Percentiles rank a stretch among this genome's conserved stretches.
Evolutionary conservation across 1,140 invertebrate genomes (phyloP).

Genomic region (Drosophila melanica): DNA sequence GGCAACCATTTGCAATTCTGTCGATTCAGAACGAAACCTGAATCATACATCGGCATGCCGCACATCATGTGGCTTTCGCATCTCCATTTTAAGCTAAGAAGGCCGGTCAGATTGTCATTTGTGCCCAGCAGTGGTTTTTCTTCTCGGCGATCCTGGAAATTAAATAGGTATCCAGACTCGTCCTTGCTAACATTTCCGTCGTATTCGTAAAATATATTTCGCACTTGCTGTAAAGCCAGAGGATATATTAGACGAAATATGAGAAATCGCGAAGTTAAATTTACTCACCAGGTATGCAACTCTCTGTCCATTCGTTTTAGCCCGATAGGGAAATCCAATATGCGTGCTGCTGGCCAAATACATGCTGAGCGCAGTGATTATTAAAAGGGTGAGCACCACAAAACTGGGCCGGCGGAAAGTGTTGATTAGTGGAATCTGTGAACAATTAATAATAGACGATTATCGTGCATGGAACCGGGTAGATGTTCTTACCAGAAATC

Average conservation of each 20-base stretch:
- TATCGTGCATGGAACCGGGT: slow-evolving; percentile 12
- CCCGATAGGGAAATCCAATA: slow-evolving; percentile 90
- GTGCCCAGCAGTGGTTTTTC: slow-evolving; percentile 85
- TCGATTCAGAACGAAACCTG: slow-evolving; percentile 66
- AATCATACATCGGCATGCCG: slow-evolving; percentile 89
- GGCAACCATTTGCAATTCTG: slow-evolving; percentile 54
- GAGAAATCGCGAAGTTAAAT: not conserved
- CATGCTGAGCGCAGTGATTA: slow-evolving; percentile 82
- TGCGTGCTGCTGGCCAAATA: slow-evolving; percentile 87
- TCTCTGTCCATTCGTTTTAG: slow-evolving; percentile 87
- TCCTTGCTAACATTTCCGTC: slow-evolving; percentile 85
- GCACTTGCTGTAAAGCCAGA: slow-evolving; percentile 85
- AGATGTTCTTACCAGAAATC: slow-evolving; percentile 65
- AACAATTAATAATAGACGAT: not conserved
- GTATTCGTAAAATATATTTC: slow-evolving; percentile 86
- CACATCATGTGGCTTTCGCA: slow-evolving; percentile 89
- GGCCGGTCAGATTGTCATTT: slow-evolving; percentile 84
- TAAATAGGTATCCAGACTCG: slow-evolving; percentile 89
- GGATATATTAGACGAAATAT: not conserved
- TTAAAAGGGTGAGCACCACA: slow-evolving; percentile 78
- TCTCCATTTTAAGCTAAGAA: slow-evolving; percentile 85
- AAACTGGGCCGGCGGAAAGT: slow-evolving; percentile 67
- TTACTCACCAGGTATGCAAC: slow-evolving; percentile 87
- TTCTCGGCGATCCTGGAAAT: slow-evolving; percentile 89
- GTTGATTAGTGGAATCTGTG: slow-evolving; percentile 67